These are phyloP conservation scores for Megastigmus dorsalis DNA, from an alignment of 2,888 invertebrate genomes.

Conservation along the genomic window DNA sequence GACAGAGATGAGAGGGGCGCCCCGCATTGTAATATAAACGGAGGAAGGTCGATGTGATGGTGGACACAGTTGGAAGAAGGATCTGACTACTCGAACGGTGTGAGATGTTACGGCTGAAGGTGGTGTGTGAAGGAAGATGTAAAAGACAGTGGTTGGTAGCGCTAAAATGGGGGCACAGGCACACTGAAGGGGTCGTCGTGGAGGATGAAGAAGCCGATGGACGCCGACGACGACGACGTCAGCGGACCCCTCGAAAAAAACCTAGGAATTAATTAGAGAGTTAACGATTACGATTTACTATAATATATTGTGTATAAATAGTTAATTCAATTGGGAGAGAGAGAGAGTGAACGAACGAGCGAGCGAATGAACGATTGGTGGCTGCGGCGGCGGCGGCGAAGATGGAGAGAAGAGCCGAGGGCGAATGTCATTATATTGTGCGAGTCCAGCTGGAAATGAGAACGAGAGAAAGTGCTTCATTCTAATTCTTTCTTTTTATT, in stretches of 20 bases:
- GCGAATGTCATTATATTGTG: constrained; percentile 1
- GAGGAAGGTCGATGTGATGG: background rate
- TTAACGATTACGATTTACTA: constrained; percentile 73
- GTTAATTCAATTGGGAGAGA: constrained; percentile 71
- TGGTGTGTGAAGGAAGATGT: background rate
- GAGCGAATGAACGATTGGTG: constrained; percentile 53
- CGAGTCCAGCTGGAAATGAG: background rate
- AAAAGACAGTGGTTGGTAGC: constrained; percentile 10
- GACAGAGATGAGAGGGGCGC: constrained; percentile 29
- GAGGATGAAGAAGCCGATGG: constrained; percentile 24
- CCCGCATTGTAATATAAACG: constrained; percentile 58
- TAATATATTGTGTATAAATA: constrained; percentile 75
- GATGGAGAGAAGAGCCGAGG: background rate
- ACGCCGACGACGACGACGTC: constrained; percentile 34
- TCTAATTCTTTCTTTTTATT: too few species aligned
- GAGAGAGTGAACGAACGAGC: constrained; percentile 43
- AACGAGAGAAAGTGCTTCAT: constrained; percentile 12
- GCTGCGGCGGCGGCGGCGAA: too few species aligned
- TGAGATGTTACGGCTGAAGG: too few species aligned
- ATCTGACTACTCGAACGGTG: constrained; percentile 37
- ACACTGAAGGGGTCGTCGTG: too few species aligned
- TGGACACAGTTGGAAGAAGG: constrained; percentile 34
- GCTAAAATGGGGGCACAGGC: too few species aligned
- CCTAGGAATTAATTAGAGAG: constrained; percentile 65
- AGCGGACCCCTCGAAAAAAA: constrained; percentile 54